phyloP scores from a whole-genome alignment of 2,888 invertebrate genomes.

The Hypomecis atomaria region DNA sequence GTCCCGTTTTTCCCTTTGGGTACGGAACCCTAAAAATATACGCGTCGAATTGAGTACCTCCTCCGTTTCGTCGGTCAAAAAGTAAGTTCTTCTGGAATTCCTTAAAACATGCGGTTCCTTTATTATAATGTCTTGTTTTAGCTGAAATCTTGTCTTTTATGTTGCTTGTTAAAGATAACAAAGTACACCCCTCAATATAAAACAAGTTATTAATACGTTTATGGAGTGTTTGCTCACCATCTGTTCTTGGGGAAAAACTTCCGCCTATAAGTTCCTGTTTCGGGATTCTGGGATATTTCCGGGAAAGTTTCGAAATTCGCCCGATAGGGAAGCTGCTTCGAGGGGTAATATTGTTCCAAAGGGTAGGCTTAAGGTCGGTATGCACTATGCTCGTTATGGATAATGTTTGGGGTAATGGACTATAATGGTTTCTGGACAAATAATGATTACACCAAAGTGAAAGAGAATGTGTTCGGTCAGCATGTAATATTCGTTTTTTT shows the following conservation, averaged over 20 bases:
- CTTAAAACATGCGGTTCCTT: too few relatives aligned
- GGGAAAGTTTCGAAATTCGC: slow-evolving; percentile 40
- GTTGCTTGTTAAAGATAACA: slow-evolving; percentile 10
- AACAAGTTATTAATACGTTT: slow-evolving; percentile 40
- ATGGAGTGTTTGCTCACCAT: slow-evolving; percentile 39
- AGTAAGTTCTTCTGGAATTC: too few relatives aligned
- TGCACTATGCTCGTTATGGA: neutral
- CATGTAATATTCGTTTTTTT: too few relatives aligned
- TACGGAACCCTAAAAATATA: too few relatives aligned
- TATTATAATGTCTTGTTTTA: too few relatives aligned
- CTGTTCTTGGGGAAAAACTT: slow-evolving; percentile 41
- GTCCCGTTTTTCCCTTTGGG: too few relatives aligned
- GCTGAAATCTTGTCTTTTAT: neutral
- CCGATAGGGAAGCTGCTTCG: slow-evolving; percentile 24
- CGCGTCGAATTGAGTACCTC: too few relatives aligned
- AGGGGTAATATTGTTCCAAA: slow-evolving; percentile 38
- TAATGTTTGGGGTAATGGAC: neutral
- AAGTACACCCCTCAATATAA: slow-evolving; percentile 21
- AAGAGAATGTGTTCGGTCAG: too few relatives aligned
- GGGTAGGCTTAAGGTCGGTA: slow-evolving; percentile 24
- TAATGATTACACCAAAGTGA: too few relatives aligned
- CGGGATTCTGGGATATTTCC: slow-evolving; percentile 23
- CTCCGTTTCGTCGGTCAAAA: too few relatives aligned
- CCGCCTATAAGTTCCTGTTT: slow-evolving; percentile 35
- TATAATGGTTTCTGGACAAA: too few relatives aligned